Percentiles rank a stretch among this genome's conserved stretches.
These are phyloP conservation scores for Drosophila borealis DNA, from an alignment of 2,888 invertebrate species.

Conservation along the genomic window DNA sequence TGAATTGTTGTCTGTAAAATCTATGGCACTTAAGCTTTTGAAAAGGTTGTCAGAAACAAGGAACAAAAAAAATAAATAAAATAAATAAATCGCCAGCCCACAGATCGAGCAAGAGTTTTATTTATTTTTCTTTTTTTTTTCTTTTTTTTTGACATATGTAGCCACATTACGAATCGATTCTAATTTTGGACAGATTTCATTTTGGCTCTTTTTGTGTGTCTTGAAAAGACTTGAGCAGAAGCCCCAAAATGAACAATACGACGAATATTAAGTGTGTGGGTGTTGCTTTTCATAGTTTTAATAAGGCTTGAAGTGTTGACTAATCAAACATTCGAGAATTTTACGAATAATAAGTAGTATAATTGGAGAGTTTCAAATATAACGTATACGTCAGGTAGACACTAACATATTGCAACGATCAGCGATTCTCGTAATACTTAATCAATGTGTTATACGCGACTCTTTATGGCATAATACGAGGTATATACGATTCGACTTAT, in stretches of 20 bases:
- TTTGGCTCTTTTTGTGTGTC: conserved; percentile 17
- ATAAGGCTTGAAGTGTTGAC: conserved; percentile 38
- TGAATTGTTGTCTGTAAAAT: conserved; percentile 15
- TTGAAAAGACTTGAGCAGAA: conserved; percentile 33
- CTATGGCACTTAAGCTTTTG: conserved; percentile 17
- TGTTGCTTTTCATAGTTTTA: conserved; percentile 23
- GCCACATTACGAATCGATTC: conserved; percentile 73
- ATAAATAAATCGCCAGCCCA: not conserved
- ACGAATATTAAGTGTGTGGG: conserved; percentile 38
- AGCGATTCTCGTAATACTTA: conserved; percentile 6
- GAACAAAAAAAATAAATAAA: conserved; percentile 9
- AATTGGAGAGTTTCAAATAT: conserved; percentile 18
- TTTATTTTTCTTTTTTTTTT: conserved; percentile 13
- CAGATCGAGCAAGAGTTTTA: conserved; percentile 17
- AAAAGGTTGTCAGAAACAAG: conserved; percentile 31
- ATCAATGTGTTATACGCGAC: conserved; percentile 22
- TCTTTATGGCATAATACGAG: conserved; percentile 27
- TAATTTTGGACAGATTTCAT: conserved; percentile 70
- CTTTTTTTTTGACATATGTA: conserved; percentile 51
- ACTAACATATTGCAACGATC: not conserved
- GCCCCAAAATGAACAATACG: conserved; percentile 36
- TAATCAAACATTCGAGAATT: conserved; percentile 30
- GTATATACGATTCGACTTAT: conserved; percentile 39
- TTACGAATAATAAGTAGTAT: not conserved
- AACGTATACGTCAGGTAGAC: conserved; percentile 3